Evolutionary conservation across 2,113 vertebrate genomes (phyloP).

Genomic region (Nannobrachium achirus): DNA sequence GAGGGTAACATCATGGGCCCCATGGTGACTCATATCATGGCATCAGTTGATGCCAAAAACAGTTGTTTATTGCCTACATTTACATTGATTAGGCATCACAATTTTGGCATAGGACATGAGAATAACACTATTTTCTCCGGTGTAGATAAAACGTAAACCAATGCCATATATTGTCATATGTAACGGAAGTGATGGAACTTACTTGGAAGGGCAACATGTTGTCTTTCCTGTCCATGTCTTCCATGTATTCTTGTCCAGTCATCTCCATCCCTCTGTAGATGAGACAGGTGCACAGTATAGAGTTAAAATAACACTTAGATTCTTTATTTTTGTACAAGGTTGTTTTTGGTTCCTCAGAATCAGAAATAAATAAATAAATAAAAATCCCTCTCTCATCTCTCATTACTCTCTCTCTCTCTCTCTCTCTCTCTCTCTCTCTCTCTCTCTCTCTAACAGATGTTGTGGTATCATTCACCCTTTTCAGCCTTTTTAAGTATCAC

Average conservation of each 20-base stretch:
- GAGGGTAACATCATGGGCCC: too few species aligned
- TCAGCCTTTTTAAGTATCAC: constrained; percentile 1
- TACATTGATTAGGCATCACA: background rate
- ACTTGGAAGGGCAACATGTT: constrained; percentile 75
- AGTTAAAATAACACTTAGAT: background rate
- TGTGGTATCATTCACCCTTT: background rate
- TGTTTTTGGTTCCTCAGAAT: too few species aligned
- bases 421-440: background rate
- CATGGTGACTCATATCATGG: too few species aligned
- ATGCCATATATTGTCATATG: too few species aligned
- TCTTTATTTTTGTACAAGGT: too few species aligned
- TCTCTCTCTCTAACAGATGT: background rate
- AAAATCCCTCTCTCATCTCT: background rate
- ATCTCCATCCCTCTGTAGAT: constrained; percentile 65
- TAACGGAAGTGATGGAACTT: constrained; percentile 1
- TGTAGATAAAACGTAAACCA: too few species aligned
- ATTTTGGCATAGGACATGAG: too few species aligned
- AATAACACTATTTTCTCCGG: too few species aligned
- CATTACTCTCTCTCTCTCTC: background rate
- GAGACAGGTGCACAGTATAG: background rate
- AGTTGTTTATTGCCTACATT: background rate
- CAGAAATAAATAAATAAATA: too few species aligned
- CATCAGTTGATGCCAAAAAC: background rate
- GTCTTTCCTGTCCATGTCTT: constrained; percentile 64
- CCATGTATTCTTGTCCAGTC: constrained; percentile 55